Evolutionary conservation across 2,113 vertebrate genomes (phyloP), one percentile per base, ranked within the genome.

Genomic region (Aegithalos caudatus): DNA sequence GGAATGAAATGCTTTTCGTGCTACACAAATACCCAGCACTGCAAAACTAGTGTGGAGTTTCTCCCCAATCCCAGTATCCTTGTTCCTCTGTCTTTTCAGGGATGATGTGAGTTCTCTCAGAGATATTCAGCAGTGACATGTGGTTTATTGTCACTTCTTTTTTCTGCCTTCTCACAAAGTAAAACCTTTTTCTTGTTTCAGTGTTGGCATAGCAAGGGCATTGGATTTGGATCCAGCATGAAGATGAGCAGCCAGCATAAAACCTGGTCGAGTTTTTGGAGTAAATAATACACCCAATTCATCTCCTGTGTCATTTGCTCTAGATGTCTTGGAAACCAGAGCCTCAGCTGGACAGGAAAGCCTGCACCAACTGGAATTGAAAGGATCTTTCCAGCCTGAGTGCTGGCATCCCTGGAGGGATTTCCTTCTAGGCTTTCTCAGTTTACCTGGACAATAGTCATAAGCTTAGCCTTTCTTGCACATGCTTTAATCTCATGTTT

Each of bases 201-300:
- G 14, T 54, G 53, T 72, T 90, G 89, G 64, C 87, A 45, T 31
- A 45, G 71, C 31, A 91, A 48, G 24, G 71, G 21, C 35, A 48
- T 45, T 92, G 64, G 61, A 80, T 82, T 92, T 95, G 91, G 89
- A 88, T 95, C 48, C 71, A 81, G 38, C 13, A 29, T 2, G 48
- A 80, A 86, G 79, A 86, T 81, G 74, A 94, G 78, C 78, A 87
- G 84, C 90, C 93, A 96, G 64, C 83, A 67, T 78, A 77, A 94
- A 95, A 90, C 44, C 80, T 65, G 79, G 53, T 40, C 2, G 1
- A 53, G 31, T 38, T 94, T 88, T 73, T 86, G 14, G 47, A 86
- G 80, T 42, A 91, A 92, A 91, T 88, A 92, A 78, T 53, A 70
- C 44, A 71, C 31, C 19, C 27, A 78, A 15, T 92, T 93, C 17